Base-by-base conservation (phyloP, 2,888 invertebrate species). In the Pyralis farinalis region DNA sequence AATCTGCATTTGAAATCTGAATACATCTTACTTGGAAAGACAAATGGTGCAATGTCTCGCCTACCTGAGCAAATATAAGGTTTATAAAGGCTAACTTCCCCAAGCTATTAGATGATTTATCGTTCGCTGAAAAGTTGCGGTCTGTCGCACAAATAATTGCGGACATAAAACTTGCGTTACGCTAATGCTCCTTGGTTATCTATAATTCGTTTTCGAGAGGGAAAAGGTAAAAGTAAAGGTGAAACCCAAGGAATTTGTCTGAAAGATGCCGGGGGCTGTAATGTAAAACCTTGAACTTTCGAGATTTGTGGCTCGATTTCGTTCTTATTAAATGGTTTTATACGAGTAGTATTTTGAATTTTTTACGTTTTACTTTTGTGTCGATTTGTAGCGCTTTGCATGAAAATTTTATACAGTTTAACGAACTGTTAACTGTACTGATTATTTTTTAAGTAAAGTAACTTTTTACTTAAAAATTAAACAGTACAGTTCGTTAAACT, bases 61-160 rank as follows among this genome's bases (percentile, higher is more conserved):
- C 16, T 16, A 16, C 25, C 2, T 5, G 7, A 25, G n/a, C 8
- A 25, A 25, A 25, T 25, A 25, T 5, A 25, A 25, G 25, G 7
- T 25, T 25, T 25, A 25, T 25, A 25, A 25, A 25, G 25, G 5
- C 25, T 25, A 25, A 25, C 25, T 25, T 25, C 25, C 16, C 3
- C 16, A 16, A 4, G 2, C 2, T 16, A 3, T 25, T 7, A 25
- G 25, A 25, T 25, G 25, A 25, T 25, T 25, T 25, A 25, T 7
- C 1, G 25, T 25, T 7, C 25, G 25, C 3, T 25, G 25, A 31
- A 31, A 31, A 12, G 12, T 31, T 7, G 12, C 31, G 12, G 11
- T 7, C 31, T 12, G 31, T 8, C 31, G 12, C 12, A 31, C 11
- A 34, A 34, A 34, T 34, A 34, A 34, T 34, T 25, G 34, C 8